Base-by-base conservation (phyloP, 2,888 invertebrate species). In the Andricus curvator region DNA sequence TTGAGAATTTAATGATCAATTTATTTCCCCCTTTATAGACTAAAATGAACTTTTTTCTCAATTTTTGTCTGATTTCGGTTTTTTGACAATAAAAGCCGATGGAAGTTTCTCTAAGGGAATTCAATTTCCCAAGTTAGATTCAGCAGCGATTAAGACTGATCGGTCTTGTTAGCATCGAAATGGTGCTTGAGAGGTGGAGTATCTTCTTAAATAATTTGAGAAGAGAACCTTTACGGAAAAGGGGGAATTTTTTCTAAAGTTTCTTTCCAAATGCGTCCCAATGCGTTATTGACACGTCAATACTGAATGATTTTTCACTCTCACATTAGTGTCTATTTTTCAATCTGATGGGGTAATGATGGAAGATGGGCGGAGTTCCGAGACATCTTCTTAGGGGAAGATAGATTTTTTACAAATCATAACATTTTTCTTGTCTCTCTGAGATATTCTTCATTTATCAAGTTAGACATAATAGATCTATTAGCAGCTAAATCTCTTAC, bases 111-210 rank as follows among this genome's bases (percentile, higher is more conserved):
- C 20, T 29, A 20, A 56, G 33, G 74, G 13, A 51, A 33, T 56
- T 56, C 9, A 37, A 67, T 67, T 48, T 51, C 22, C 22, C 15
- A 68, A 15, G 44, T 68, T 68, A 41, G 68, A 68, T 68, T 48
- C 48, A 68, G 4, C 25, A 20, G 70, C 44, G 56, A 74, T 74
- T 56, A 74, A 56, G 74, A 74, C 74, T 74, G 74, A 74, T 74
- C 74, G 56, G 51, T 74, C 51, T 74, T 74, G 51, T 33, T 56
- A 74, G 44, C 48, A 74, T 74, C 74, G 33, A 74, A 74, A 74
- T 74, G 56, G 29, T 74, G 74, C 74, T 74, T 37, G 13, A 56
- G 20, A 20, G n/a, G 51, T 56, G 29, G 33, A 48, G 22, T 20
- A 56, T 33, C 51, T 74, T 33, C 48, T 25, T 25, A 68, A n/a